Conservation (phyloP, 2,113 vertebrate species). For the cattle (Bos taurus) region DNA sequence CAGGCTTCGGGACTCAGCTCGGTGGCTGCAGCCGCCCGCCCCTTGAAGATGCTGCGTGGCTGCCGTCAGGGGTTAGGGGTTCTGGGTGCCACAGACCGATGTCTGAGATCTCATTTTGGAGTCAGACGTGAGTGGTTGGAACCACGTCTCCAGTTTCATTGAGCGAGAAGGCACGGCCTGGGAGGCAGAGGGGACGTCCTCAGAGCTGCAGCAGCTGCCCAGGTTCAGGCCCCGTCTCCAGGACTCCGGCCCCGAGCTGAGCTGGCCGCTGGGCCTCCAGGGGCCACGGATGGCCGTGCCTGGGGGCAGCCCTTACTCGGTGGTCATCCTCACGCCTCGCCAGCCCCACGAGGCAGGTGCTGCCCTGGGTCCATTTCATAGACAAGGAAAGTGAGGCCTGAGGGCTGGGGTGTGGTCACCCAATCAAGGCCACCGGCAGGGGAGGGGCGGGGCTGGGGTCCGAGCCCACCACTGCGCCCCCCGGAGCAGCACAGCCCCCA, state of each 20-base stretch:
- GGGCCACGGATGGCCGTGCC: rapidly evolving
- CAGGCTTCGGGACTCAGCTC: rapidly evolving
- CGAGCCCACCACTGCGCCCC: rapidly evolving
- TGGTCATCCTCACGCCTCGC: rapidly evolving
- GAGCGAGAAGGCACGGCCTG: rapidly evolving
- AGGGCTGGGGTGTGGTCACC: rapidly evolving
- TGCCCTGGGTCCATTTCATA: background rate
- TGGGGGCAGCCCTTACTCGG: background rate
- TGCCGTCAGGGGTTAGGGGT: rapidly evolving
- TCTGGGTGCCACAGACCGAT: background rate
- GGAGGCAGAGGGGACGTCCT: rapidly evolving
- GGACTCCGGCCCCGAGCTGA: background rate
- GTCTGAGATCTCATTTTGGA: background rate
- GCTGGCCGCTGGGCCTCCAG: background rate
- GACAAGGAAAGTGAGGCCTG: background rate
- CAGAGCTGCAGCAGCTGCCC: background rate
- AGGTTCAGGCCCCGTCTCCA: no score
- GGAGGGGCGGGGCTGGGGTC: background rate
- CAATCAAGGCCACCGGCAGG: rapidly evolving
- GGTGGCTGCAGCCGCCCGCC: rapidly evolving
- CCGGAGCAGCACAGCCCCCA: rapidly evolving
- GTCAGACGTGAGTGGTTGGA: rapidly evolving
- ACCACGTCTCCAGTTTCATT: background rate
- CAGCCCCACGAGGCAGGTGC: background rate
- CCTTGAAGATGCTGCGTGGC: rapidly evolving